Conservation (phyloP, 2,797 vertebrate species). For the Emys orbicularis region DNA sequence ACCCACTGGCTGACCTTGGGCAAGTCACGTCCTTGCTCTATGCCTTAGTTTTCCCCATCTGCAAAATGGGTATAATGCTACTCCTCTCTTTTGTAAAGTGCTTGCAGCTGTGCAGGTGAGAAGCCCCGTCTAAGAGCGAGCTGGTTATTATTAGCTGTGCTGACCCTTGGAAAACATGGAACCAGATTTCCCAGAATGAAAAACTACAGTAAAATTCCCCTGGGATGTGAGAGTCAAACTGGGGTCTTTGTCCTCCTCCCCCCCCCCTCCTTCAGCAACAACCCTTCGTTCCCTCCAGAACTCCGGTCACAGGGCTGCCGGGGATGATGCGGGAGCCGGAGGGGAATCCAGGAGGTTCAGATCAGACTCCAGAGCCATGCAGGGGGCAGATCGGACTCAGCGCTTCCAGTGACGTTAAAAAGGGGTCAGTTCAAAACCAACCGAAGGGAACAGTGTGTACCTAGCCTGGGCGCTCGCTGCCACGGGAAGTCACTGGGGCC, state of each 20-base stretch:
- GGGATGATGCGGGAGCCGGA: background rate
- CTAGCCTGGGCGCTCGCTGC: too few relatives aligned
- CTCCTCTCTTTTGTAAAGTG: background rate
- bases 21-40: background rate
- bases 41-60: background rate
- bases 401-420: background rate
- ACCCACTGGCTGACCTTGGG: background rate
- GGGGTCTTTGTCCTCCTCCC: background rate
- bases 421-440: too few relatives aligned
- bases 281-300: background rate
- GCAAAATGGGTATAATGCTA: background rate
- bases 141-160: too few relatives aligned
- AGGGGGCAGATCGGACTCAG: background rate
- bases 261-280: too few relatives aligned
- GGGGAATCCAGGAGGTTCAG: background rate
- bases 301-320: background rate
- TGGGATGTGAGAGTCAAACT: background rate
- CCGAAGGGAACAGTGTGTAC: too few relatives aligned
- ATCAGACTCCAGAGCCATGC: too few relatives aligned
- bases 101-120: background rate
- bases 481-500: too few relatives aligned
- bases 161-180: background rate
- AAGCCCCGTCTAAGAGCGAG: background rate
- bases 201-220: background rate
- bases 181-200: background rate